These are phyloP conservation scores for Menura novaehollandiae DNA, from an alignment of 2,113 vertebrate genomes.

Conservation along the genomic window DNA sequence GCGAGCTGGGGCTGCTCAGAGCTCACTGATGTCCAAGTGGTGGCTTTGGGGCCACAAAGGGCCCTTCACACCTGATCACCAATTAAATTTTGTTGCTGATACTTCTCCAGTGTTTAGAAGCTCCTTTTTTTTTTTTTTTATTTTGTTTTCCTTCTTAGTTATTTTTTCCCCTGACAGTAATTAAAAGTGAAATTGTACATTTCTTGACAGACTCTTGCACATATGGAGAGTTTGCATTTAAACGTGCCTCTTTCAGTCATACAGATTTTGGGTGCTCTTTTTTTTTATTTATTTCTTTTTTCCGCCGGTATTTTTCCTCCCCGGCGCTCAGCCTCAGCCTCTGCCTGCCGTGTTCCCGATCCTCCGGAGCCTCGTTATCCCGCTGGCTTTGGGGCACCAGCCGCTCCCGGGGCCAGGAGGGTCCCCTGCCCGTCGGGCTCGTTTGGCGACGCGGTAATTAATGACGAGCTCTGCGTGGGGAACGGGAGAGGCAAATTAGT, in stretches of 20 bases:
- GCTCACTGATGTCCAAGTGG: neutral
- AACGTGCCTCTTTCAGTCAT: slow-evolving; percentile 71
- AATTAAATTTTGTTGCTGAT: neutral
- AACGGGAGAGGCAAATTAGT: neutral
- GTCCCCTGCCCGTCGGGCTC: neutral
- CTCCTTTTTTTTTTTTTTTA: neutral
- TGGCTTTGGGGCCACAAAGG: neutral
- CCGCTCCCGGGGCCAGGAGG: neutral
- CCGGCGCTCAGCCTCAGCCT: neutral
- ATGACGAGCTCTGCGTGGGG: neutral
- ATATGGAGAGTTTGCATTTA: slow-evolving; percentile 69
- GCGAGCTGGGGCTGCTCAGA: neutral
- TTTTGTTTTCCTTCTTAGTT: slow-evolving; percentile 56
- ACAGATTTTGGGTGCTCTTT: slow-evolving; percentile 61
- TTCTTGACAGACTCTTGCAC: slow-evolving; percentile 66
- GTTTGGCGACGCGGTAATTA: slow-evolving; percentile 9
- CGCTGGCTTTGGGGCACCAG: neutral
- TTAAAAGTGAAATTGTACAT: slow-evolving; percentile 66
- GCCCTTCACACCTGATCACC: neutral
- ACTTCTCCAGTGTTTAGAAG: neutral
- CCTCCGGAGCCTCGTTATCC: neutral
- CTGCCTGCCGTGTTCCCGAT: neutral
- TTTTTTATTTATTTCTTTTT: slow-evolving; percentile 43
- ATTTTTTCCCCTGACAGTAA: slow-evolving; percentile 55
- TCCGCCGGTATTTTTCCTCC: neutral